These are phyloP conservation scores for Cepaea hortensis DNA, from an alignment of 2,888 invertebrate species.

Conservation along the genomic window DNA sequence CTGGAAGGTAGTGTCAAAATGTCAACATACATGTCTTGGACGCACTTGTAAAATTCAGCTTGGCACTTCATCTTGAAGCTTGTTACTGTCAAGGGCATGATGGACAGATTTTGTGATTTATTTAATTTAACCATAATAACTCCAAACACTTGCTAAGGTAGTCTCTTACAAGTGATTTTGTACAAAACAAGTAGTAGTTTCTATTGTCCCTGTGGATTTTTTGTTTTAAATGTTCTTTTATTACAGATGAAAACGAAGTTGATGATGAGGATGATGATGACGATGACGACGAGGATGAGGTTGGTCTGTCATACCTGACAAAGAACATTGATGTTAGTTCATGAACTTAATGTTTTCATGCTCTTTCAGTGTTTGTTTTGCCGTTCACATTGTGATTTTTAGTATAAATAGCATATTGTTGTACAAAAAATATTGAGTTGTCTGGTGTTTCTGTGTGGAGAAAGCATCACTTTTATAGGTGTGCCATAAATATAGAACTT, in stretches of 20 bases:
- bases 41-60: no score
- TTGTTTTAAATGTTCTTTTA: constrained; percentile 6
- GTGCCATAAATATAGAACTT: background rate
- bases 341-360: constrained; percentile 32
- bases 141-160: no score
- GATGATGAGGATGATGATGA: constrained; percentile 89
- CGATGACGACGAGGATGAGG: constrained; percentile 83
- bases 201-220: background rate
- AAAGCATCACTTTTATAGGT: no score
- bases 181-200: background rate
- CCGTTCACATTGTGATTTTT: background rate
- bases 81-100: no score
- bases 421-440: background rate
- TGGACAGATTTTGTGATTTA: no score
- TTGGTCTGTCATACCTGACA: constrained; percentile 80
- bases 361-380: background rate
- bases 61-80: no score
- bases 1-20: no score
- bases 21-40: no score
- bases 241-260: constrained; percentile 78
- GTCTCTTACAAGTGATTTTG: no score
- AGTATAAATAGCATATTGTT: background rate
- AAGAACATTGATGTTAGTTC: constrained; percentile 82
- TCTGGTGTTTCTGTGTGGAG: no score
- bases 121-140: no score